Base-by-base conservation (phyloP, 2,113 vertebrate species). In the Motacilla alba region DNA sequence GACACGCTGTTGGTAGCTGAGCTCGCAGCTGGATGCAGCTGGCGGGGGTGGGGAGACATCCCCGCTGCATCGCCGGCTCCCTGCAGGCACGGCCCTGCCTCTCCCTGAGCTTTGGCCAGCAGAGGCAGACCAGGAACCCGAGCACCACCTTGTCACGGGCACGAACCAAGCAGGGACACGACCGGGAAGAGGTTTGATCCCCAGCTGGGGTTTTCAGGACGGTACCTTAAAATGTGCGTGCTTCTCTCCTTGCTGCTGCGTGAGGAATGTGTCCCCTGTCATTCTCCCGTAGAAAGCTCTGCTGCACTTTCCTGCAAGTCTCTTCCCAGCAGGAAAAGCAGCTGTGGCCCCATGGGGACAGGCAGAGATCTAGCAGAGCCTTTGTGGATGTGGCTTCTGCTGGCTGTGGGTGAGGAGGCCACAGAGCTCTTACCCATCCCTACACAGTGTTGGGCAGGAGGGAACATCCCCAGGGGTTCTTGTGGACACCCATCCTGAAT, bases 21-120 rank as follows among this genome's bases (percentile, higher is more conserved):
- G 79, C 3, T 9, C 58, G 4, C 7, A 2, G 39, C 7, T 3
- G 73, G 76, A 30, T 20, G n/a, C 41, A 67, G 79, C 37, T 30
- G 46, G 15, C 15, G 22, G 14, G 27, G 5, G 15, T 19, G 11
- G 41, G 16, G 74, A n/a, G 43, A 43, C 0, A 0, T 46, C 60
- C 17, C n/a, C 0, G 0, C 8, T 6, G 4, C 35, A 39, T 82
- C 0, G 0, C 30, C 20, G 10, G 27, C 12, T 16, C 47, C 43
- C 47, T 15, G 31, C n/a, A 14, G 60, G 17, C 50, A 13, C 0
- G 0, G 53, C 43, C 3, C 1, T 50, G 39, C 26, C 59, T 28
- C 37, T 46, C 30, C 41, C 52, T 26, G 17, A 8, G 20, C 39
- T 41, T 39, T 0, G 2, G 68, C 47, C 70, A 19, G 26, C 2